These are phyloP conservation scores for Boloria selene DNA, from an alignment of 2,888 invertebrate genomes.

Conservation along the genomic window DNA sequence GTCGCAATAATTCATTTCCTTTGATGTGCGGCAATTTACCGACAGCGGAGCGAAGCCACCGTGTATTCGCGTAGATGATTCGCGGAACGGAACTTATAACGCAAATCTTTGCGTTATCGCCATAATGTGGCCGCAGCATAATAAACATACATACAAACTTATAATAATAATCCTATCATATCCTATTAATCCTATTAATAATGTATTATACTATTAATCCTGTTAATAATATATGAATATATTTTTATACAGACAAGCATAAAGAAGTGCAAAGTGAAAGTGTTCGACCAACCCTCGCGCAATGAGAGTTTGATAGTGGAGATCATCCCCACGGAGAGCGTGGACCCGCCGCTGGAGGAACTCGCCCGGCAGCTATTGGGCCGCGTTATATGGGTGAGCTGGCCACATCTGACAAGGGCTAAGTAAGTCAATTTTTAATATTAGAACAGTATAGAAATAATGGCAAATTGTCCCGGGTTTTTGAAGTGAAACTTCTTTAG, in stretches of 20 bases:
- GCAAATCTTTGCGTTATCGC: no score
- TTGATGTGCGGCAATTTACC: no score
- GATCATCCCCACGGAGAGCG: conserved; percentile 70
- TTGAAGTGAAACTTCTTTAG: no score
- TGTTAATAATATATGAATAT: no score
- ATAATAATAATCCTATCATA: background rate
- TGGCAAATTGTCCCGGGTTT: background rate
- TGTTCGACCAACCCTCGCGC: conserved; percentile 93
- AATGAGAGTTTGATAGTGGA: conserved; percentile 91
- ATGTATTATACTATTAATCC: no score
- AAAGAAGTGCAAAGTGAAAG: conserved; percentile 88
- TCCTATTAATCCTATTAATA: no score
- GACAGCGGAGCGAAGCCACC: no score
- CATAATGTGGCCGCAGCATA: no score
- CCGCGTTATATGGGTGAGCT: conserved; percentile 89
- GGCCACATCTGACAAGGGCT: conserved; percentile 96
- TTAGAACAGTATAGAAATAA: background rate
- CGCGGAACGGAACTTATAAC: no score
- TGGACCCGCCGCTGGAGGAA: conserved; percentile 67
- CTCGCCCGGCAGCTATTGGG: conserved; percentile 86
- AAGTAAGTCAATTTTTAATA: conserved; percentile 72
- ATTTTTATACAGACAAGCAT: conserved; percentile 80
- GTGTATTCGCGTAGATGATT: no score
- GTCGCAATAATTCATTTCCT: no score
- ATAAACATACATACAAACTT: no score